Evolutionary conservation across 2,888 invertebrate species (phyloP).

Genomic region (Galerucella nymphaeae): DNA sequence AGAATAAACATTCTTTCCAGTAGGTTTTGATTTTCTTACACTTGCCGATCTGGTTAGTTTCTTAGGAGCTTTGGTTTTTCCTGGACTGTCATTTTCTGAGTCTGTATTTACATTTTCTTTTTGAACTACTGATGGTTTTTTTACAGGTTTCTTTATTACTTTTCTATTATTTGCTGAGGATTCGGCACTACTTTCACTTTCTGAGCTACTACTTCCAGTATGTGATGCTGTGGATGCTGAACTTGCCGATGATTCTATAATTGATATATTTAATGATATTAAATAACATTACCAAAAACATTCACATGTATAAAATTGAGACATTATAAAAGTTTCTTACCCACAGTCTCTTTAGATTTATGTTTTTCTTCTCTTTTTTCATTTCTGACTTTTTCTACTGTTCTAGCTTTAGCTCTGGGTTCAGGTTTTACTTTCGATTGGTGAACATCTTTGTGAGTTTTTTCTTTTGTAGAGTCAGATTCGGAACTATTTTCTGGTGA

Average conservation of each 20-base stretch:
- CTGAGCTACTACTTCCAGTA: slow-evolving; percentile 57
- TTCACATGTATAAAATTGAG: too few species aligned
- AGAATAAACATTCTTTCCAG: slow-evolving; percentile 69
- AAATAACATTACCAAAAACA: not conserved
- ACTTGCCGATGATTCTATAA: slow-evolving; percentile 63
- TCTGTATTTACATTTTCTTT: slow-evolving; percentile 56
- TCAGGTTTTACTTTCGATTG: slow-evolving; percentile 65
- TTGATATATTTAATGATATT: not conserved
- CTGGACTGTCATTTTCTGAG: slow-evolving; percentile 56
- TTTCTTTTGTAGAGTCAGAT: slow-evolving; percentile 65
- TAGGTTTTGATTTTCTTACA: slow-evolving; percentile 74
- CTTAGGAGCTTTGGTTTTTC: slow-evolving; percentile 61
- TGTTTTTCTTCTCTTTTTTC: slow-evolving; percentile 57
- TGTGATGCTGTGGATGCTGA: slow-evolving; percentile 60
- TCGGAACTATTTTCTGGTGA: slow-evolving; percentile 84
- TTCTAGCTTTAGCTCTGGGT: slow-evolving; percentile 63
- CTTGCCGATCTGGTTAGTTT: slow-evolving; percentile 79
- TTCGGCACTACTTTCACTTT: slow-evolving; percentile 56
- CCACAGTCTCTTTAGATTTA: slow-evolving; percentile 66
- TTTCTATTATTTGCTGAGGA: slow-evolving; percentile 52
- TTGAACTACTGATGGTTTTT: slow-evolving; percentile 56
- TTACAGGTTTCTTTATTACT: slow-evolving; percentile 54
- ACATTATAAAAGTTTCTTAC: not conserved
- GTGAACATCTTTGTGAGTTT: slow-evolving; percentile 41
- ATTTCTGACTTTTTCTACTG: slow-evolving; percentile 57